Base-by-base conservation (phyloP, 2,888 invertebrate species). In the Dione vanillae region DNA sequence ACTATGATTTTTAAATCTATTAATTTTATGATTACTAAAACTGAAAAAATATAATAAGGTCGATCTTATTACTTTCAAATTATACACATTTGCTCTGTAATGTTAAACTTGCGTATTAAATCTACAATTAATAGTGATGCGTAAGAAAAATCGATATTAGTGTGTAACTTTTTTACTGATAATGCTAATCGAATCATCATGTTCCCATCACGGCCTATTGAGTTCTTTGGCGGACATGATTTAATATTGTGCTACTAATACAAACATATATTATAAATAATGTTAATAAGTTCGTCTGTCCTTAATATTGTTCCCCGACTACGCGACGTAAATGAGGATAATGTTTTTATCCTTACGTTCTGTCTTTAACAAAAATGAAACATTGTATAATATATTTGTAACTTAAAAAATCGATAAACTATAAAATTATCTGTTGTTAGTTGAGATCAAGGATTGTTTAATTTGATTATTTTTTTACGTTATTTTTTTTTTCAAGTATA, bases 181-280 rank as follows among this genome's bases (percentile, higher is more conserved):
- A 61, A 61, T 45, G 45, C 61, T 61, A 61, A 61, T 61, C 45
- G 61, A 61, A 61, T 61, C 61, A 35, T 45, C 61, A 45, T 61
- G 61, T 61, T 27, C n/a, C 27, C 43, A 64, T 64, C 49, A 64
- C 19, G 64, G 35, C 37, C 64, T 64, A 40, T 64, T 64, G 49
- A 64, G 37, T 49, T 64, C 37, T 37, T 64, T 47, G 49, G 62
- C 45, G 62, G 49, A 49, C 35, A 64, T 49, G 61, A 45, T 45
- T 61, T 35, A 27, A 61, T 61, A 43, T 61, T 54, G 37, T 56
- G 37, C 56, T 56, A 40, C 56, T 56, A 56, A 56, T 37, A 56
- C 37, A 56, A 56, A 56, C 56, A 11, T 37, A 16, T 16, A 56
- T 16, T 49, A 0, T 49, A 5, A 19, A 49, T n/a, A 37, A 0